Evolutionary conservation across 2,113 vertebrate species (phyloP), one percentile per base, ranked within the genome.

Genomic region (Acrocephalus kingi): DNA sequence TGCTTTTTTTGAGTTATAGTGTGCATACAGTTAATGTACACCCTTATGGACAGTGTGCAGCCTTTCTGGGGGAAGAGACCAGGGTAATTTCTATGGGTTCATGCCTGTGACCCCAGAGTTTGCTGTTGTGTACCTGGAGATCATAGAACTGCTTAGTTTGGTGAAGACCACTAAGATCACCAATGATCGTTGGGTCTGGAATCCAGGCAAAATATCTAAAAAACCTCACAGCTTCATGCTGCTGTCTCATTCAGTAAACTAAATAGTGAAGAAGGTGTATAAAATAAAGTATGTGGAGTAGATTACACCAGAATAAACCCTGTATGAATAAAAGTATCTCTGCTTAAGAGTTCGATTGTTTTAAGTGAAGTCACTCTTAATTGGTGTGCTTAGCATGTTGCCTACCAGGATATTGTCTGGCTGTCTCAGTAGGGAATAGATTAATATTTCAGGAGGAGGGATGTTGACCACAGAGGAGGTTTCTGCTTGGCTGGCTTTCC

Each of bases 11-110:
- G 33, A 85, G 46, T 84, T 58, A 37, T 24, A 82, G 54, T 41
- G 63, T 90, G 63, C 69, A 62, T 45, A 51, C 35, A 84, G 95
- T 96, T 96, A 96, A 96, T 94, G 67, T 80, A 67, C 51, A 94
- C 58, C 89, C 69, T 91, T 54, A 39, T 17, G 17, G 62, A 69
- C 39, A 43, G 49, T 30, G 30, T 77, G 22, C 28, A 66, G 18
- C 43, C 52, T 66, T 76, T 25, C 43, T 76, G n/a, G 21, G 31
- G 13, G 39, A 64, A 52, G n/a, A 67, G 9, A 27, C 7, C 8
- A 11, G 41, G 27, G 27, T 24, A 31, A 78, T 58, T 92, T 68
- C 73, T 91, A 5, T 49, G 74, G 45, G 31, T 52, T 71, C 28
- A 11, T 2, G 5, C 15, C n/a, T 39, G 27, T 73, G 37, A 58